These are phyloP conservation scores for Pelusios castaneus DNA, from an alignment of 2,113 vertebrate genomes.

Conservation along the genomic window DNA sequence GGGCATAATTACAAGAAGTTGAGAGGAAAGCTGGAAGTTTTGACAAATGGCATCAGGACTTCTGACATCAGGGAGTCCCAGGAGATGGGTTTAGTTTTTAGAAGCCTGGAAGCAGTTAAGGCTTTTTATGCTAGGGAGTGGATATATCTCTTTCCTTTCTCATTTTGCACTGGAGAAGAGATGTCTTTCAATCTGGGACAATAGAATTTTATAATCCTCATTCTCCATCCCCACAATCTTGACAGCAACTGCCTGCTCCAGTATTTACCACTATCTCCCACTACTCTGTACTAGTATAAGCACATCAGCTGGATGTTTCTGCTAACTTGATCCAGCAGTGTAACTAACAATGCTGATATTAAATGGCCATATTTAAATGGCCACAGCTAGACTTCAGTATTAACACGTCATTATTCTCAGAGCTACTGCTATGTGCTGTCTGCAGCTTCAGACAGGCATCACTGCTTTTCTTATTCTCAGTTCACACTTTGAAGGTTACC, in stretches of 20 bases:
- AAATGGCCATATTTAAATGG: background rate
- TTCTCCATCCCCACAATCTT: background rate
- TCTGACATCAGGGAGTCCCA: background rate
- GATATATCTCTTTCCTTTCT: accelerated
- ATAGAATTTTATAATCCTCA: background rate
- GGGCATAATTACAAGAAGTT: background rate
- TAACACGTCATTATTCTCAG: constrained; percentile 6
- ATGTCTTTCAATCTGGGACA: background rate
- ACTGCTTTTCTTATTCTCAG: background rate
- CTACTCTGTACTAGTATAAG: background rate
- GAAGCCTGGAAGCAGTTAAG: accelerated
- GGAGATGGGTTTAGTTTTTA: constrained; percentile 5
- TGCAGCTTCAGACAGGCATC: background rate
- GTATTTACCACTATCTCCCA: background rate
- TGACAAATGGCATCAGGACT: background rate
- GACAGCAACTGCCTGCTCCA: background rate
- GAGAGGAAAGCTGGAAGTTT: background rate
- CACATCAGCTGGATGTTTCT: background rate
- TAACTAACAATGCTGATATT: background rate
- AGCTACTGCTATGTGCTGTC: background rate
- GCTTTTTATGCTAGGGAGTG: background rate
- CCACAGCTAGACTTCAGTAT: background rate
- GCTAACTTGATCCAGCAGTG: background rate
- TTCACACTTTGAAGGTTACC: background rate
- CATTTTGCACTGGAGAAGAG: background rate